Evolutionary conservation across 2,113 vertebrate species (phyloP).

Genomic region (Trematomus loennbergii): DNA sequence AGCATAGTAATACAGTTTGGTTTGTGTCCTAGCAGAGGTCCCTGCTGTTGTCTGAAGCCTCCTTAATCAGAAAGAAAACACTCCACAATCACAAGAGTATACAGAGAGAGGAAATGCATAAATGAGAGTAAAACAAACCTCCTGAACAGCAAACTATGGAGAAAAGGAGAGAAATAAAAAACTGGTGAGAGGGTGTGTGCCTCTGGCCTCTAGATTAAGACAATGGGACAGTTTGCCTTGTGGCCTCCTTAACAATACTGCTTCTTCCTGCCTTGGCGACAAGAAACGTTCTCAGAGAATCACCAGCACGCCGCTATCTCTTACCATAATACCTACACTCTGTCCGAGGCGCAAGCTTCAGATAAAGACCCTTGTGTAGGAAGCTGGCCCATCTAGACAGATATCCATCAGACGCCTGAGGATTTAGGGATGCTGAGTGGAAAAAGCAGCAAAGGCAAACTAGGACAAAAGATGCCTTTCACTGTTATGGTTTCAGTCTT

Average conservation of each 20-base stretch:
- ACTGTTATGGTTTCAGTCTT: neutral
- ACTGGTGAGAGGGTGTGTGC: conserved; percentile 2
- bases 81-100: conserved; percentile 2
- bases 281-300: neutral
- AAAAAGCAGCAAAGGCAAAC: neutral
- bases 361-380: neutral
- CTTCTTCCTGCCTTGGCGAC: conserved; percentile 14
- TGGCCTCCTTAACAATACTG: conserved; percentile 23
- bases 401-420: neutral
- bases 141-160: neutral
- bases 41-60: neutral
- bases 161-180: neutral
- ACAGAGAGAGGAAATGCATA: neutral
- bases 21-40: conserved; percentile 6
- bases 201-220: conserved; percentile 25
- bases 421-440: neutral
- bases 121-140: conserved; percentile 14
- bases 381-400: neutral
- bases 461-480: neutral
- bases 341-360: neutral
- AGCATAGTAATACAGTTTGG: neutral
- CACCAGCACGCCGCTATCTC: neutral
- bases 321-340: conserved; percentile 19
- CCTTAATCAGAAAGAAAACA: conserved; percentile 18
- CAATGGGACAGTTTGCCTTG: conserved; percentile 14